Evolutionary conservation across 2,888 invertebrate species (phyloP).

Genomic region (Sipha maydis): DNA sequence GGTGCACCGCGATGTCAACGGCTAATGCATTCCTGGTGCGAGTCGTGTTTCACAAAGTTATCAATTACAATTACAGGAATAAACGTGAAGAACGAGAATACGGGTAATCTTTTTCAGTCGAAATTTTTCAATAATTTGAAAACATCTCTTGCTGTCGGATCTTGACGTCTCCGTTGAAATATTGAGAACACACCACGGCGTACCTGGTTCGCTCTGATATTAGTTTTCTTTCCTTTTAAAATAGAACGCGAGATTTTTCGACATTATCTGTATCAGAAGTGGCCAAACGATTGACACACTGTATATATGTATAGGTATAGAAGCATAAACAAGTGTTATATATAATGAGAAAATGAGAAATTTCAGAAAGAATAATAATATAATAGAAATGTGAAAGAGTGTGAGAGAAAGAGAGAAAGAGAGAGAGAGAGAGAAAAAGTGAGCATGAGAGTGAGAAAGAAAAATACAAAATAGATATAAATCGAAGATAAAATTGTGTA

Average conservation of each 20-base stretch:
- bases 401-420: conserved; percentile 11
- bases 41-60: too few species aligned
- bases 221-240: not conserved
- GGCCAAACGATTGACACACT: not conserved
- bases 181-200: too few species aligned
- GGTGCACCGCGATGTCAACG: too few species aligned
- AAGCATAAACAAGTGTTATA: too few species aligned
- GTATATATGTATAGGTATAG: not conserved
- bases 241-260: not conserved
- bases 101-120: too few species aligned
- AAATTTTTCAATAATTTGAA: too few species aligned
- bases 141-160: not conserved
- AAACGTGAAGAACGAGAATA: too few species aligned
- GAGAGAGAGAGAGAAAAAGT: conserved; percentile 42
- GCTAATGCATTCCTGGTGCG: too few species aligned
- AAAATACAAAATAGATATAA: conserved; percentile 54
- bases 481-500: conserved; percentile 63
- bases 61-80: too few species aligned
- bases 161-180: not conserved
- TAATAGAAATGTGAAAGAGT: not conserved
- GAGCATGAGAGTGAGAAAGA: conserved; percentile 34
- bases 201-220: not conserved
- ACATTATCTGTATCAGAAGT: not conserved
- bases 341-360: not conserved
- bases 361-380: not conserved